phyloP scores from a whole-genome alignment of 2,797 vertebrate species.

The Propithecus deckenii region DNA sequence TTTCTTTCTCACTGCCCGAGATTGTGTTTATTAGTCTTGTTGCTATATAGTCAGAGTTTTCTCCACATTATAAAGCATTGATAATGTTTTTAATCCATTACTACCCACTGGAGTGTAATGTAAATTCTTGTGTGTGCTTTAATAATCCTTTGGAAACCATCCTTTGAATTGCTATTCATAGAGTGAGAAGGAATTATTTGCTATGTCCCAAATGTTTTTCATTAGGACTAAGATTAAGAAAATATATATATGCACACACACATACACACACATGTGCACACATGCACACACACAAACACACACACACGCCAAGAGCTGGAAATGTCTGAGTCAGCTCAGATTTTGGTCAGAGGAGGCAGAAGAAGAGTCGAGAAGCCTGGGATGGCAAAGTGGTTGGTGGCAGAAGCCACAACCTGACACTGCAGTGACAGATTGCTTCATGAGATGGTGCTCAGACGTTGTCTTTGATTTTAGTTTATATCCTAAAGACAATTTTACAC shows the following conservation, averaged over 20 bases:
- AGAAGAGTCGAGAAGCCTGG: background rate
- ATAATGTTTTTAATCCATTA: slow-evolving; percentile 28
- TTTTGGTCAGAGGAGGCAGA: background rate
- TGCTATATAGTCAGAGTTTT: background rate
- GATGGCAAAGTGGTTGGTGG: background rate
- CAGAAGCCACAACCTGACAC: background rate
- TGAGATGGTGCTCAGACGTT: background rate
- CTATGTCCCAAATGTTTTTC: background rate
- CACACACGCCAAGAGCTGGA: background rate
- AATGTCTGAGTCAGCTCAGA: background rate
- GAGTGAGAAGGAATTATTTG: slow-evolving; percentile 8
- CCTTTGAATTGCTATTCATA: slow-evolving; percentile 1
- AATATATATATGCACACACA: no score
- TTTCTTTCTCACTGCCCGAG: background rate
- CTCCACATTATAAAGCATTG: background rate
- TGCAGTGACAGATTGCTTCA: background rate
- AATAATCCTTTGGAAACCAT: slow-evolving; percentile 52
- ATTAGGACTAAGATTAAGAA: background rate
- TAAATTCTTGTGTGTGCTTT: slow-evolving; percentile 2
- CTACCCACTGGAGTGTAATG: background rate
- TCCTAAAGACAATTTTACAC: background rate
- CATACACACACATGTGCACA: background rate
- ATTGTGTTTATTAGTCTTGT: background rate
- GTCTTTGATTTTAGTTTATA: background rate
- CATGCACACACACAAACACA: background rate